Evolutionary conservation across 2,888 invertebrate genomes (phyloP).

Genomic region (Liopterus haemorrhoidalis): DNA sequence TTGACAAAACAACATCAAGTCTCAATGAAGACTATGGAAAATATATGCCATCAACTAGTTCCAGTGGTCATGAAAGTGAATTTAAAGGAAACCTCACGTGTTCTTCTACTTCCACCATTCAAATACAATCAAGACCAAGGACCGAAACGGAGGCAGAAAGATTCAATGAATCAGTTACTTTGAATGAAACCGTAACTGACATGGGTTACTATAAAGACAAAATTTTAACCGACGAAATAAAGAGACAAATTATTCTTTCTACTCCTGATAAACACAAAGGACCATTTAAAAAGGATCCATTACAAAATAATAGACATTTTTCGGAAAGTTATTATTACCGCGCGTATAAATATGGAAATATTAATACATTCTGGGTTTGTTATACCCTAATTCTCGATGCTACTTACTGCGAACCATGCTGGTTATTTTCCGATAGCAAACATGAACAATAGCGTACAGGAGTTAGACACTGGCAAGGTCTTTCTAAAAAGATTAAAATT

Average conservation of each 20-base stretch:
- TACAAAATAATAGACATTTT: constrained; percentile 9
- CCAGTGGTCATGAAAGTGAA: neutral
- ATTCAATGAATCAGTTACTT: constrained; percentile 1
- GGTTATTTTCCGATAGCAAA: constrained; percentile 4
- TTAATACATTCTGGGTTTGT: constrained; percentile 7
- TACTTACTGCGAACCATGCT: constrained; percentile 10
- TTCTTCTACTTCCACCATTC: too few species aligned
- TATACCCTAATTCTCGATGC: neutral
- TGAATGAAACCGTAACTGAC: constrained; percentile 5
- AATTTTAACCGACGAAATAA: constrained; percentile 2
- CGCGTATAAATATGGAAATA: constrained; percentile 2
- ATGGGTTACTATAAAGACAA: constrained; percentile 10
- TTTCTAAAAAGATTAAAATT: too few species aligned
- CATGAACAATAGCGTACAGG: constrained; percentile 6
- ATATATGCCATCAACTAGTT: constrained; percentile 6
- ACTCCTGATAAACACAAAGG: constrained; percentile 9
- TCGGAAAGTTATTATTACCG: constrained; percentile 8
- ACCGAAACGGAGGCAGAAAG: too few species aligned
- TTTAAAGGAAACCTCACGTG: neutral
- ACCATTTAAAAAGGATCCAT: constrained; percentile 4
- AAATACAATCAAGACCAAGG: too few species aligned
- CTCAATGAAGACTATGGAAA: constrained; percentile 5
- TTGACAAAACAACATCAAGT: constrained; percentile 1
- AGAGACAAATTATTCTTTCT: constrained; percentile 6
- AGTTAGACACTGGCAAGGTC: too few species aligned